These are phyloP conservation scores for Atta cephalotes DNA, from an alignment of 1,140 invertebrate genomes.

Conservation along the genomic window DNA sequence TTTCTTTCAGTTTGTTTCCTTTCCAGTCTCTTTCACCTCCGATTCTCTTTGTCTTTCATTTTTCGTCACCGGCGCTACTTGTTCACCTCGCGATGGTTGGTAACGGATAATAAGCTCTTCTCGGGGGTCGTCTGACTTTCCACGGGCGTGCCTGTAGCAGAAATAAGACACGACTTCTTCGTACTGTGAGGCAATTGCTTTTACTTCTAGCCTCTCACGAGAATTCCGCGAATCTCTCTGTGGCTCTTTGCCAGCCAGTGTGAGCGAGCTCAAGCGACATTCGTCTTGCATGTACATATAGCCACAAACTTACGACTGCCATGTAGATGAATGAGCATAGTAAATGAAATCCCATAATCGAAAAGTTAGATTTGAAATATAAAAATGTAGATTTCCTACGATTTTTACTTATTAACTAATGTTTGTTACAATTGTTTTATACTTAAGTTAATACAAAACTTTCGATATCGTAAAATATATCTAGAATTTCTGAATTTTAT, in stretches of 20 bases:
- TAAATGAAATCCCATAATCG: constrained; percentile 25
- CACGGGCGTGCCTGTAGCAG: constrained; percentile 27
- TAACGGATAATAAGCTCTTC: constrained; percentile 72
- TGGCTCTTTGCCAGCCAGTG: constrained; percentile 15
- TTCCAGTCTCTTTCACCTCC: constrained; percentile 23
- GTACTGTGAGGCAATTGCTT: constrained; percentile 70
- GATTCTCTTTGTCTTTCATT: constrained; percentile 36
- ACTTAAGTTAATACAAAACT: not conserved
- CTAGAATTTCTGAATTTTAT: not conserved
- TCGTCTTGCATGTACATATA: not conserved
- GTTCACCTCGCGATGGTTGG: constrained; percentile 41
- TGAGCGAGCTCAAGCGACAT: not conserved
- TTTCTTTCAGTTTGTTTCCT: constrained; percentile 1
- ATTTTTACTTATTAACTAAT: not conserved
- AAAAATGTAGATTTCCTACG: not conserved
- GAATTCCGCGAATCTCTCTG: constrained; percentile 36
- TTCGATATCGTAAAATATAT: not conserved
- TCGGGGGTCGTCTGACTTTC: constrained; percentile 46
- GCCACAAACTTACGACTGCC: not conserved
- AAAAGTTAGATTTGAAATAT: constrained; percentile 33
- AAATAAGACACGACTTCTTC: constrained; percentile 69
- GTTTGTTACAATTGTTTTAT: not conserved
- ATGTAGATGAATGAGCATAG: not conserved
- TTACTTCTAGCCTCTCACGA: constrained; percentile 59
- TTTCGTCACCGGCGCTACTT: constrained; percentile 47